Evolutionary conservation across 2,797 vertebrate species (phyloP).

Genomic region (Lepilemur septentrionalis): DNA sequence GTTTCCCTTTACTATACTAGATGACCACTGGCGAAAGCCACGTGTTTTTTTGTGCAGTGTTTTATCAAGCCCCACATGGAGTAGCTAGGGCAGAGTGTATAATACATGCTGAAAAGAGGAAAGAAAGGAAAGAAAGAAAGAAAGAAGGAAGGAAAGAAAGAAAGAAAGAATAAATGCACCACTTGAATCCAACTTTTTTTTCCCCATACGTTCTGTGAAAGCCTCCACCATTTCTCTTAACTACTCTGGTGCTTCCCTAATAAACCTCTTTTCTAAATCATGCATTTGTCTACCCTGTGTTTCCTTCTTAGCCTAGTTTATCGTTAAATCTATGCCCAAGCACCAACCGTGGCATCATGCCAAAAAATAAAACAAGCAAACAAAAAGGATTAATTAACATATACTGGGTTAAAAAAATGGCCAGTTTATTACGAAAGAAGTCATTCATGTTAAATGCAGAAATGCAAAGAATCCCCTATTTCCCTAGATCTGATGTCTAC

Average conservation of each 20-base stretch:
- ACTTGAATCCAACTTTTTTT: background rate
- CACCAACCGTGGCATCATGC: background rate
- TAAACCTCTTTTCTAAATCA: background rate
- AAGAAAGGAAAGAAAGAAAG: background rate
- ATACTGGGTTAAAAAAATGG: background rate
- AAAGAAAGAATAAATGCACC: too few relatives aligned
- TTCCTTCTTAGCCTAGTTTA: background rate
- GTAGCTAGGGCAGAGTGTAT: fast-evolving
- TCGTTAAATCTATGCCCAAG: background rate
- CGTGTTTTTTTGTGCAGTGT: background rate
- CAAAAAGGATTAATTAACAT: background rate
- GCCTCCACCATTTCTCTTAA: background rate
- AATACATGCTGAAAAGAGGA: too few relatives aligned
- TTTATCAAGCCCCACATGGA: background rate
- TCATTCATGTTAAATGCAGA: background rate
- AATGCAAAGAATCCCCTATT: background rate
- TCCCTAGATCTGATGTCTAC: background rate
- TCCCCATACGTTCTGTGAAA: background rate
- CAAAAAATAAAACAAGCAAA: background rate
- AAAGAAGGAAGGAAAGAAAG: background rate
- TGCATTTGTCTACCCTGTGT: background rate
- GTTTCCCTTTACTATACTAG: background rate
- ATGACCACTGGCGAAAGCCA: background rate
- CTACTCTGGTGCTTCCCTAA: background rate
- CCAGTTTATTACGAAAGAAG: background rate